Percentiles rank a stretch among this genome's conserved stretches.
These are phyloP conservation scores for Acromyrmex echinatior DNA, from an alignment of 1,140 invertebrate genomes.

Conservation along the genomic window DNA sequence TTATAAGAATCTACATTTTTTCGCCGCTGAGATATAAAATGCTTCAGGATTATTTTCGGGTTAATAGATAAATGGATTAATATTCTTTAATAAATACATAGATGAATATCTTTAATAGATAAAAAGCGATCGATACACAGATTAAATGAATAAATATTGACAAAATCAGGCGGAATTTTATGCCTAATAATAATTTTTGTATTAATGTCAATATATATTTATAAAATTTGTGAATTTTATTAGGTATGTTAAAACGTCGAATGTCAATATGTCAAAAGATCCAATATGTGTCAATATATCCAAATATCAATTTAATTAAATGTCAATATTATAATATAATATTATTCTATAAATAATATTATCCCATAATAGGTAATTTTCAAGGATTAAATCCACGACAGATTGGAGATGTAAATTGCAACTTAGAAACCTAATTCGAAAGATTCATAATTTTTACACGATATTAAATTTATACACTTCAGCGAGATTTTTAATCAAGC, in stretches of 20 bases:
- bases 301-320: slow-evolving; percentile 6
- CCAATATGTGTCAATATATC: background rate
- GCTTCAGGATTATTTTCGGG: too few relatives aligned
- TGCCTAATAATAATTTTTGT: background rate
- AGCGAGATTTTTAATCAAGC: slow-evolving; percentile 47
- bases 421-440: background rate
- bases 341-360: background rate
- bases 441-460: slow-evolving; percentile 10
- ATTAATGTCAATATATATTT: background rate
- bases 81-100: too few relatives aligned
- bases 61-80: too few relatives aligned
- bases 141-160: background rate
- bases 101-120: background rate
- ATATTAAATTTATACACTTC: background rate
- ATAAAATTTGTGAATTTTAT: background rate
- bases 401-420: slow-evolving; percentile 4
- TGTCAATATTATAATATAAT: slow-evolving; percentile 8
- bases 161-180: background rate
- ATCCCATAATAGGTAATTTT: background rate
- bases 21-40: too few relatives aligned
- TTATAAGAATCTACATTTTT: too few relatives aligned
- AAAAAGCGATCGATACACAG: background rate
- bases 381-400: background rate
- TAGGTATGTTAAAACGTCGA: background rate
- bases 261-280: background rate